Percentiles rank a stretch among this genome's conserved stretches.
Conservation (phyloP, 2,113 vertebrate genomes). For the Etheostoma cragini region DNA sequence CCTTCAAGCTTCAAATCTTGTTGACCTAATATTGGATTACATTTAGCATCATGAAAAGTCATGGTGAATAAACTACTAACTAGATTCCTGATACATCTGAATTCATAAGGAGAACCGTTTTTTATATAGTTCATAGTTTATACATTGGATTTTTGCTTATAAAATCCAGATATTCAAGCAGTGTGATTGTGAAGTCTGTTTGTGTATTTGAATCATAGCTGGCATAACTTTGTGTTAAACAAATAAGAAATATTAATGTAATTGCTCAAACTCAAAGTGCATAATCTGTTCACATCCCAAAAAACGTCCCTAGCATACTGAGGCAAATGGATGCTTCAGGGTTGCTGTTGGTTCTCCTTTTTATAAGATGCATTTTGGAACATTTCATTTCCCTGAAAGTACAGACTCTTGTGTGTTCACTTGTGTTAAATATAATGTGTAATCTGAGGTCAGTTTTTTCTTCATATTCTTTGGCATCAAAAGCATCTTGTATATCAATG, state of each 20-base stretch:
- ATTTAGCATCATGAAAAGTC: not conserved
- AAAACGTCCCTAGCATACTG: not conserved
- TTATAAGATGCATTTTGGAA: slow-evolving; percentile 3
- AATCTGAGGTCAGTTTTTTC: not conserved
- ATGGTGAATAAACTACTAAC: not conserved
- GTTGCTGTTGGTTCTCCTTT: not conserved
- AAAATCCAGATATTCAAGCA: not conserved
- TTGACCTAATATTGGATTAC: not conserved
- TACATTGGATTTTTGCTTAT: not conserved
- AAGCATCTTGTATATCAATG: not conserved
- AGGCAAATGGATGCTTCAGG: not conserved
- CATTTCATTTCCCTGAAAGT: not conserved
- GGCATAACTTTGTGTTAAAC: not conserved
- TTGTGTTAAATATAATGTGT: not conserved
- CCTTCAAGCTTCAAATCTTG: not conserved
- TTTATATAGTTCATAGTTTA: not conserved
- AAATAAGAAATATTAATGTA: not conserved
- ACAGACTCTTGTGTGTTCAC: not conserved
- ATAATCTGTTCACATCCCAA: not conserved
- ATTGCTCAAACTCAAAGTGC: not conserved
- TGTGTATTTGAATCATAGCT: not conserved
- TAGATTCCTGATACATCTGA: not conserved
- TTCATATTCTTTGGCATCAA: not conserved
- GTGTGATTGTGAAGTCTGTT: not conserved
- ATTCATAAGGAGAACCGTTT: not conserved